These are phyloP conservation scores for Heliconius hewitsoni DNA, from an alignment of 1,140 invertebrate genomes.

Conservation along the genomic window DNA sequence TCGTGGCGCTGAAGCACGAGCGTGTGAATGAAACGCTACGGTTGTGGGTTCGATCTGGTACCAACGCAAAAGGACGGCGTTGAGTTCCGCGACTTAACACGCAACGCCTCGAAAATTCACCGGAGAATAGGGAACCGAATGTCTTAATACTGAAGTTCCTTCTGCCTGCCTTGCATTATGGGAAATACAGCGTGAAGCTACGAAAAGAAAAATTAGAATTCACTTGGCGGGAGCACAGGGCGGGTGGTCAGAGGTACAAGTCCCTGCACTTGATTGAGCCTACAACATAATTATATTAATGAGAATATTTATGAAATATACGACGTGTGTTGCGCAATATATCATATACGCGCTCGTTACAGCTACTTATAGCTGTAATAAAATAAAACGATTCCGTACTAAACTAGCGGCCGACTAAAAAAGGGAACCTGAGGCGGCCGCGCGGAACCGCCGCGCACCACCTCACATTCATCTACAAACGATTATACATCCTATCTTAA, in stretches of 20 bases:
- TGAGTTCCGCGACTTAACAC: no score
- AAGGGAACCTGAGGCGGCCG: constrained; percentile 31
- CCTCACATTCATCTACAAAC: constrained; percentile 8
- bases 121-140: no score
- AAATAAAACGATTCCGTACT: constrained; percentile 29
- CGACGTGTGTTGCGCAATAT: neutral
- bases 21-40: no score
- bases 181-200: no score
- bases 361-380: constrained; percentile 26
- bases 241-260: neutral
- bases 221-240: neutral
- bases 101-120: no score
- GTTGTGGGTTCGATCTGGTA: no score
- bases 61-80: no score
- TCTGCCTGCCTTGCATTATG: no score
- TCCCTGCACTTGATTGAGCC: neutral
- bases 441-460: constrained; percentile 35
- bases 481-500: neutral
- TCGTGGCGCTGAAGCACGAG: no score
- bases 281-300: neutral
- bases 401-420: constrained; percentile 18
- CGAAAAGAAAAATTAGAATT: neutral
- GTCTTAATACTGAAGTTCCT: no score
- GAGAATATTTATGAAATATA: neutral
- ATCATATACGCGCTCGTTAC: constrained; percentile 26